Base-by-base conservation (phyloP, 2,113 vertebrate species). In the Salvelinus fontinalis region DNA sequence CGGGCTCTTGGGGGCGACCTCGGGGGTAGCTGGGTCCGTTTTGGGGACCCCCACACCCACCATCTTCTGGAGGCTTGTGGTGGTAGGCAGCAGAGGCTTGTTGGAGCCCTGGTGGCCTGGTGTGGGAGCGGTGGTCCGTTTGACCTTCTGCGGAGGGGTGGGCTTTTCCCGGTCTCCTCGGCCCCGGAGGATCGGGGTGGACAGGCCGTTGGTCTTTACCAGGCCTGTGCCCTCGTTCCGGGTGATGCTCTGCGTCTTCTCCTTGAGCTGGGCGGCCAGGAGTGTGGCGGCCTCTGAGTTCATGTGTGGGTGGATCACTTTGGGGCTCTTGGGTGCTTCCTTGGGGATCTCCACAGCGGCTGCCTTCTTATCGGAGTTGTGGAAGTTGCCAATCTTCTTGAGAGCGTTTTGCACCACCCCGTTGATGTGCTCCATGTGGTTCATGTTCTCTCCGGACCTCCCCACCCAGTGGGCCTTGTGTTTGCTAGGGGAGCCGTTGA, bases 181-280 rank as follows among this genome's bases (percentile, higher is more conserved):
- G 0, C 16, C 51, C 51, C 51, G 51, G 16, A 54, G 51, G 51
- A 18, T 54, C 16, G 93, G 84, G 2, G 90, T 89, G 1, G 90
- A 88, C 16, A 95, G 81, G 6, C 96, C 97, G 0, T 94, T 95
- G 9, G 86, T 91, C 81, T 96, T 89, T 29, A 77, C 70, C 31
- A 92, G 90, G 75, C 92, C 89, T 3, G 89, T 91, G 13, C 87
- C 93, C 4, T 98, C 97, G 0, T 93, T 94, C 76, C 96, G 94
- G 87, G 95, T 97, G 74, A 99, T 95, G 86, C 96, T 98, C 84
- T 98, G 97, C 87, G 97, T 98, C 94, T 98, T 99, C 93, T 96
- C 97, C 79, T 97, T 98, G 83, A 99, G 93, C 79, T 99, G 97
- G 7, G 97, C 97, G 0, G 97, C 97, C 81, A 99, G 91, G 72